Evolutionary conservation across 2,888 invertebrate species (phyloP).

Genomic region (Spicauda simplicius): DNA sequence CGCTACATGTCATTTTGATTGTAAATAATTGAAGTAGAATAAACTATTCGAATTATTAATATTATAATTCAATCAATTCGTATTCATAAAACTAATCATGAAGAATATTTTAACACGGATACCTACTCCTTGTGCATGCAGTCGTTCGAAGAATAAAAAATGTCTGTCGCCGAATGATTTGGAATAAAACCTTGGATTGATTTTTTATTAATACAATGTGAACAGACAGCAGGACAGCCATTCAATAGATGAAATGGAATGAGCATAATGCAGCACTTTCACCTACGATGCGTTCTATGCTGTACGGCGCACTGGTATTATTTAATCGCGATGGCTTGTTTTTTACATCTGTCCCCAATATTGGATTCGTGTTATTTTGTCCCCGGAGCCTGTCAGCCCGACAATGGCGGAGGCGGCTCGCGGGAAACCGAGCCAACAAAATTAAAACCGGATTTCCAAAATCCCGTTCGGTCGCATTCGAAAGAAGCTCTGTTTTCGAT

Average conservation of each 20-base stretch:
- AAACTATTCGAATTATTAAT: neutral
- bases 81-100: neutral
- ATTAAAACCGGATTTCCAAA: conserved; percentile 82
- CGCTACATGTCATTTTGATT: conserved; percentile 3
- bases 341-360: conserved; percentile 36
- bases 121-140: neutral
- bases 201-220: conserved; percentile 20
- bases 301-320: conserved; percentile 10
- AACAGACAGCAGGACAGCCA: conserved; percentile 12
- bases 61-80: neutral
- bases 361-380: conserved; percentile 38
- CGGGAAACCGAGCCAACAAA: conserved; percentile 69
- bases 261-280: conserved; percentile 26
- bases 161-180: neutral
- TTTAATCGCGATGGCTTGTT: conserved; percentile 20
- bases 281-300: conserved; percentile 11
- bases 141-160: neutral
- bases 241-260: conserved; percentile 8
- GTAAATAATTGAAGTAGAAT: conserved; percentile 3
- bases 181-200: conserved; percentile 7
- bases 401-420: conserved; percentile 57
- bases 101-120: neutral
- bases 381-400: conserved; percentile 47
- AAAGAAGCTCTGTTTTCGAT: conserved; percentile 82
- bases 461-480: conserved; percentile 79